Evolutionary conservation across 2,797 vertebrate species (phyloP).

Genomic region (Chelon labrosus): DNA sequence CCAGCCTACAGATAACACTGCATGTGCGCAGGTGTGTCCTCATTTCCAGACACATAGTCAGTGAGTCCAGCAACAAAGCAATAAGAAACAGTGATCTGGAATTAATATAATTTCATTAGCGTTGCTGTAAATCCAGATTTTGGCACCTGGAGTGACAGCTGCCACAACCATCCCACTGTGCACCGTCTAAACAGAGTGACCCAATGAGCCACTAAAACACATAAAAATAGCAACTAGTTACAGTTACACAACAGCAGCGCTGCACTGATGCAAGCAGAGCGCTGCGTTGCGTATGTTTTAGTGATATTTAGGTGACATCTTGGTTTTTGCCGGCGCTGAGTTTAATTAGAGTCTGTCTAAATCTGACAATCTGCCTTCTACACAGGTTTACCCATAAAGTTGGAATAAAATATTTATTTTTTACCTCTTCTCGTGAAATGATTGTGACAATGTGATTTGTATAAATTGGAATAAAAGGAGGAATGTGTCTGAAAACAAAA

Average conservation of each 20-base stretch:
- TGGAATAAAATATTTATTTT: too few species aligned
- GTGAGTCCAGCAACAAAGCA: neutral
- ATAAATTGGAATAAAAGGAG: too few species aligned
- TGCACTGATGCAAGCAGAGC: neutral
- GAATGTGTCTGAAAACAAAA: too few species aligned
- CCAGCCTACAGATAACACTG: neutral
- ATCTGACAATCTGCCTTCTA: too few species aligned
- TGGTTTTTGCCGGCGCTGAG: too few species aligned
- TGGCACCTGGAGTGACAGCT: neutral
- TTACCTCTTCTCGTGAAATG: too few species aligned
- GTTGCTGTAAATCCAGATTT: neutral
- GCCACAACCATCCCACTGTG: constrained; percentile 1
- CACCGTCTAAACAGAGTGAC: neutral
- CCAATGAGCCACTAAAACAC: constrained; percentile 11
- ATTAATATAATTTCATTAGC: neutral
- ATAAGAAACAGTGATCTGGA: neutral
- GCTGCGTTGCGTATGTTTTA: neutral
- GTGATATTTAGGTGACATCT: neutral
- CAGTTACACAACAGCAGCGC: constrained; percentile 14
- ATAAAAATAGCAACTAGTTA: constrained; percentile 15
- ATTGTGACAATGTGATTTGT: too few species aligned
- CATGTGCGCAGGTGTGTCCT: neutral
- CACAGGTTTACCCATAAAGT: too few species aligned
- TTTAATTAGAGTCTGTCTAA: too few species aligned
- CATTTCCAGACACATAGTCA: neutral